Conservation (phyloP, 2,113 vertebrate species). For the Porphyrio hochstetteri region DNA sequence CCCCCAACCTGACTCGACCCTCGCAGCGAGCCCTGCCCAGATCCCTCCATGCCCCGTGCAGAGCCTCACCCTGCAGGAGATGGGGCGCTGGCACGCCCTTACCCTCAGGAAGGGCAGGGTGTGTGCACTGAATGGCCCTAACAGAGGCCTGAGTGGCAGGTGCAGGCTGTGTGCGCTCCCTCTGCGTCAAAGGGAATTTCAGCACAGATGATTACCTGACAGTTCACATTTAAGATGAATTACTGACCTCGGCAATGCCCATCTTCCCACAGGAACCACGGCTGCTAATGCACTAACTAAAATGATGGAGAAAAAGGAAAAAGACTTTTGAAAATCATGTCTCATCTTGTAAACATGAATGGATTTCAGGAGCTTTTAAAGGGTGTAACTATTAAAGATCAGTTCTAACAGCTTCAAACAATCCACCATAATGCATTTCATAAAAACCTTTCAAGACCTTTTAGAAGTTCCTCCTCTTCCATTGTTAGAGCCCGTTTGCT, state of each 20-base stretch:
- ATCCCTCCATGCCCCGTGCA: neutral
- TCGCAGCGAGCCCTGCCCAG: neutral
- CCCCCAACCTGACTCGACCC: neutral
- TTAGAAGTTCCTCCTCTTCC: constrained; percentile 1
- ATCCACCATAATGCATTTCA: neutral
- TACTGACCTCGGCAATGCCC: neutral
- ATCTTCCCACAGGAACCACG: neutral
- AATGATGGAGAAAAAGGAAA: neutral
- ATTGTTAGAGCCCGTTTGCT: neutral
- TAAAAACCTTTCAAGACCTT: constrained; percentile 12
- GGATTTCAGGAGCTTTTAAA: neutral
- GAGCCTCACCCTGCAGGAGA: neutral
- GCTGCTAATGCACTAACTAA: neutral
- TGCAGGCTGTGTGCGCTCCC: neutral
- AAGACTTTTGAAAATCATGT: constrained; percentile 7
- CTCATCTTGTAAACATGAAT: constrained; percentile 32
- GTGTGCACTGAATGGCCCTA: neutral
- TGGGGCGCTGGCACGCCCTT: neutral
- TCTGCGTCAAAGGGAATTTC: neutral
- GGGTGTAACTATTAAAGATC: neutral
- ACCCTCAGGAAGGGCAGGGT: neutral
- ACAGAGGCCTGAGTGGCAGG: neutral
- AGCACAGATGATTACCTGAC: neutral
- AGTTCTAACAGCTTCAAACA: constrained; percentile 33
- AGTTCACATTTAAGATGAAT: neutral